A percentile compares a stretch with the other conserved stretches of the same genome.
These are phyloP conservation scores for Rosalia funebris DNA, from an alignment of 2,888 invertebrate genomes.

Conservation along the genomic window DNA sequence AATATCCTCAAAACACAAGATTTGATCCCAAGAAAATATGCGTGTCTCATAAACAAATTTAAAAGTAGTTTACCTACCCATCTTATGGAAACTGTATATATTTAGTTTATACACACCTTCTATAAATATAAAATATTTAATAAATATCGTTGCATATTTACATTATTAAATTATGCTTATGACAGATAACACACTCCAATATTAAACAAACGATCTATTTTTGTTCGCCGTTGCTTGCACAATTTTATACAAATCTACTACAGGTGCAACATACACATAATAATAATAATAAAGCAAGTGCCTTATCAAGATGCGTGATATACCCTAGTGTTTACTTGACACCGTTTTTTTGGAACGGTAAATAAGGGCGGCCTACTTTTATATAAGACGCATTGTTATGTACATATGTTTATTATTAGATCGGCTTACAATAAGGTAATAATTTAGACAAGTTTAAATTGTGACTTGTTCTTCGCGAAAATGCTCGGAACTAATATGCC, in stretches of 20 bases:
- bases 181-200: constrained; percentile 35
- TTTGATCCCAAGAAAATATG: too few species aligned
- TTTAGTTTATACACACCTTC: neutral
- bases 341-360: neutral
- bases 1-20: too few species aligned
- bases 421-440: too few species aligned
- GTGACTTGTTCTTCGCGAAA: too few species aligned
- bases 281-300: too few species aligned
- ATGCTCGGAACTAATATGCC: too few species aligned
- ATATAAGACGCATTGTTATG: neutral
- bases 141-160: constrained; percentile 2
- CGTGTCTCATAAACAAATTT: too few species aligned
- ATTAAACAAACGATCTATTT: constrained; percentile 34
- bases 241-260: constrained; percentile 11
- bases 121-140: constrained; percentile 2
- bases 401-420: too few species aligned
- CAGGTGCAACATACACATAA: neutral
- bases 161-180: constrained; percentile 20
- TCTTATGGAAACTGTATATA: too few species aligned
- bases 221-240: constrained; percentile 11
- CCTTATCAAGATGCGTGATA: neutral
- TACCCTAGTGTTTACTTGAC: constrained; percentile 1
- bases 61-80: too few species aligned
- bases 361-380: neutral
- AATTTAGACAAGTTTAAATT: too few species aligned